These are phyloP conservation scores for Psylliodes chrysocephalus DNA, from an alignment of 2,888 invertebrate species.

Conservation along the genomic window DNA sequence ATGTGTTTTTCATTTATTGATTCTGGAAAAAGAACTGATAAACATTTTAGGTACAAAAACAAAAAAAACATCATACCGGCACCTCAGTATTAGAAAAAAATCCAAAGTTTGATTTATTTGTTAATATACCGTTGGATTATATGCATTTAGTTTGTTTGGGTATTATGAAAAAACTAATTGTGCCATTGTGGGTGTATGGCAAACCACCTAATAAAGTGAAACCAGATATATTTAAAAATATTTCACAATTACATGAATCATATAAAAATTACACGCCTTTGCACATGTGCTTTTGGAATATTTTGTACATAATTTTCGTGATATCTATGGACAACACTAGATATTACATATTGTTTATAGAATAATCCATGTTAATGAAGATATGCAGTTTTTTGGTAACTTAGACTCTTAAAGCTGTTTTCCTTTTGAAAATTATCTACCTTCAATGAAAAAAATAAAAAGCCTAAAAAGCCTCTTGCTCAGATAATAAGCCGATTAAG, in stretches of 20 bases:
- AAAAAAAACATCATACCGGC: not conserved
- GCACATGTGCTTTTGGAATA: not conserved
- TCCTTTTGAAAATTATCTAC: slow-evolving; percentile 21
- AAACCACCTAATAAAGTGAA: not conserved
- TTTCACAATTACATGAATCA: not conserved
- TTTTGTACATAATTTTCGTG: slow-evolving; percentile 12
- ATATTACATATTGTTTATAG: slow-evolving; percentile 19
- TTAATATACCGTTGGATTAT: not conserved
- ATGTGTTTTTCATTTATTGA: not conserved
- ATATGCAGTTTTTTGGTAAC: too few relatives aligned
- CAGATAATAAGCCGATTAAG: slow-evolving; percentile 21
- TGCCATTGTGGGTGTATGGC: not conserved
- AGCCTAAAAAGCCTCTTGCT: slow-evolving; percentile 15
- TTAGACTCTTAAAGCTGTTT: slow-evolving; percentile 20
- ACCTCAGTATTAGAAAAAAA: not conserved
- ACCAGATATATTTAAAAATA: too few relatives aligned
- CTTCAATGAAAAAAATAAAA: slow-evolving; percentile 14
- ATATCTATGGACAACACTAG: slow-evolving; percentile 13
- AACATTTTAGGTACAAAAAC: not conserved
- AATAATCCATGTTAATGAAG: too few relatives aligned
- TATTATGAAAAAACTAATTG: not conserved
- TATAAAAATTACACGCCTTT: slow-evolving; percentile 4
- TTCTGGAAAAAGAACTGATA: not conserved
- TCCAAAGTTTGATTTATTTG: not conserved
- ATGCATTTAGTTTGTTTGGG: too few relatives aligned